Evolutionary conservation across 2,888 invertebrate genomes (phyloP), one percentile per base, ranked within the genome.

Genomic region (Zygogramma bicolorata): DNA sequence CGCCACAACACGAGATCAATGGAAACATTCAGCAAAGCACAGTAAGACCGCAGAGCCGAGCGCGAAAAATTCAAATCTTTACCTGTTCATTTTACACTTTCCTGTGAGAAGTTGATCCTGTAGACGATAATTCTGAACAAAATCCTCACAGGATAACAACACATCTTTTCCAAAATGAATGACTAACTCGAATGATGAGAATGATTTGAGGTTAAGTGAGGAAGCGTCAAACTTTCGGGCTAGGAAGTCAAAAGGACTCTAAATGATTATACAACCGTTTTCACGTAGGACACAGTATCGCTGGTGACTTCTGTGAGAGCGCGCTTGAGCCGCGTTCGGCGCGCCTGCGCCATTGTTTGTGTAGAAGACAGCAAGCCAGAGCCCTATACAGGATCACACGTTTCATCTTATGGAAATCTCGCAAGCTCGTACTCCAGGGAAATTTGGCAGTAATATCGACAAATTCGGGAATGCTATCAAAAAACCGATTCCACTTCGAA

Each of bases 361-460:
- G 95, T 95, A 90, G 94, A 95, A 90, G 95, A 94, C 88, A 95
- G 93, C 89, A 95, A 93, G 87, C 94, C 95, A 92, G 94, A 93
- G 84, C 87, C 88, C 86, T 86, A 85, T 80, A 81, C 70, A 81
- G 79, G 78, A 80, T 74, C 79, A 81, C 69, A 76, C 67, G 73
- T 69, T 73, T 73, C 73, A 73, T 73, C 68, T 71, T 63, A 65
- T 38, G 59, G 15, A 57, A 46, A 57, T 62, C 40, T 65, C 60
- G 22, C 46, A 40, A 15, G 65, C 70, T 49, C 13, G 29, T 20
- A 53, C 29, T 61, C 68, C 46, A 46, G 20, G 20, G 20, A 46
- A 46, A 46, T 46, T 46, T 18, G 46, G 46, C 10, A 3, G 8
- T 7, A 46, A 8, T 3, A 46, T 7, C 7, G 13, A 20, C 15